These are phyloP conservation scores for Drosophila picticornis DNA, from an alignment of 2,888 invertebrate species.

Conservation along the genomic window DNA sequence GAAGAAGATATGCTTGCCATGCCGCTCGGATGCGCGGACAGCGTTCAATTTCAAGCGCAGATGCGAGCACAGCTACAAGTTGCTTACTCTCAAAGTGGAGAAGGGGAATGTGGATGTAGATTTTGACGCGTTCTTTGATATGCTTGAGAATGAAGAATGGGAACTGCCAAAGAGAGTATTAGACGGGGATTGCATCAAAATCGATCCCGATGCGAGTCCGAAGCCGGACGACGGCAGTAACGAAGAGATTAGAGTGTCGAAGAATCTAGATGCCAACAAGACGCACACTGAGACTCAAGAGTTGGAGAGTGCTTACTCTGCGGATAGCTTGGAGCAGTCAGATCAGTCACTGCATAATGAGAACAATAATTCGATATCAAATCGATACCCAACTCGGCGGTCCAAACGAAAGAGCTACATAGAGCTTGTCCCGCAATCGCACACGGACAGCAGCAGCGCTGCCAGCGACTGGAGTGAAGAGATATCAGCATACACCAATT, in stretches of 20 bases:
- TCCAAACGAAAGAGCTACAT: background rate
- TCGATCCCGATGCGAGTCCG: constrained; percentile 12
- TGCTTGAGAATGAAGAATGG: constrained; percentile 34
- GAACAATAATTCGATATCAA: background rate
- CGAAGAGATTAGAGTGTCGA: background rate
- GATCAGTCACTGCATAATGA: background rate
- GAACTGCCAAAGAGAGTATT: constrained; percentile 9
- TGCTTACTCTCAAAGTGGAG: constrained; percentile 23
- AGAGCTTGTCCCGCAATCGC: background rate
- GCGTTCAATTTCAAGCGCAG: constrained; percentile 25
- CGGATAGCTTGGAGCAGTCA: background rate
- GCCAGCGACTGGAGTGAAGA: background rate
- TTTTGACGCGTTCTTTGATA: constrained; percentile 24
- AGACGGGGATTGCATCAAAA: constrained; percentile 12
- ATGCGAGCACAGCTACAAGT: constrained; percentile 30
- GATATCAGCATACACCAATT: background rate
- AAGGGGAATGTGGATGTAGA: background rate
- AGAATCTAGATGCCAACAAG: background rate
- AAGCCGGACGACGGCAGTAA: background rate
- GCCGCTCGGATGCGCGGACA: constrained; percentile 15
- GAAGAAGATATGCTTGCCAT: constrained; percentile 23
- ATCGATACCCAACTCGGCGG: constrained; percentile 8
- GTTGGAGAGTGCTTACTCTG: background rate
- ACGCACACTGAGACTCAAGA: background rate
- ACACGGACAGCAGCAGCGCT: background rate